Evolutionary conservation across 2,113 vertebrate species (phyloP).

Genomic region (Hydropotes inermis): DNA sequence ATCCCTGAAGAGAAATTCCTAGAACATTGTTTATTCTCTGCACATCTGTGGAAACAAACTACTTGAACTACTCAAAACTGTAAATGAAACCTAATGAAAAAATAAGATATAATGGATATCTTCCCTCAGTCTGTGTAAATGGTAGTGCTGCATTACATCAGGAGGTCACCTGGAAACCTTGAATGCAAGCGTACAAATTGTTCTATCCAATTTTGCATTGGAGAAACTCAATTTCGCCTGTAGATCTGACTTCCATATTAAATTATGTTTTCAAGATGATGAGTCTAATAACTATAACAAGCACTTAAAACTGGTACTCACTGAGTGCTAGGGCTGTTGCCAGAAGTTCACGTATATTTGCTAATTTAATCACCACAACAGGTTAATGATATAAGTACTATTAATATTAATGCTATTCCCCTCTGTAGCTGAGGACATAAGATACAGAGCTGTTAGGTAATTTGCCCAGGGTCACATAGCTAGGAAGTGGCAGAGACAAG

Average conservation of each 20-base stretch:
- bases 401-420: not conserved
- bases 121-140: not conserved
- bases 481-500: not conserved
- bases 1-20: slow-evolving; percentile 25
- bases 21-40: not conserved
- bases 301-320: not conserved
- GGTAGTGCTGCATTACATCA: not conserved
- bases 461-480: not conserved
- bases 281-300: not conserved
- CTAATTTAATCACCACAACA: not conserved
- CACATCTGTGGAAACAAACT: not conserved
- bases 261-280: slow-evolving; percentile 39
- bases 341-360: not conserved
- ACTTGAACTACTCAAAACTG: not conserved
- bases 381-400: not conserved
- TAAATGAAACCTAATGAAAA: not conserved
- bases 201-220: not conserved
- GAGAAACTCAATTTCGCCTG: slow-evolving; percentile 5
- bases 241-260: not conserved
- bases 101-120: not conserved
- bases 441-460: not conserved
- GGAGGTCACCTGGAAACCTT: not conserved
- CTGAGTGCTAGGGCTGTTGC: not conserved
- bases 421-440: not conserved
- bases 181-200: not conserved